These are phyloP conservation scores for Hippocampus abdominalis DNA, from an alignment of 2,113 vertebrate species.

Conservation along the genomic window DNA sequence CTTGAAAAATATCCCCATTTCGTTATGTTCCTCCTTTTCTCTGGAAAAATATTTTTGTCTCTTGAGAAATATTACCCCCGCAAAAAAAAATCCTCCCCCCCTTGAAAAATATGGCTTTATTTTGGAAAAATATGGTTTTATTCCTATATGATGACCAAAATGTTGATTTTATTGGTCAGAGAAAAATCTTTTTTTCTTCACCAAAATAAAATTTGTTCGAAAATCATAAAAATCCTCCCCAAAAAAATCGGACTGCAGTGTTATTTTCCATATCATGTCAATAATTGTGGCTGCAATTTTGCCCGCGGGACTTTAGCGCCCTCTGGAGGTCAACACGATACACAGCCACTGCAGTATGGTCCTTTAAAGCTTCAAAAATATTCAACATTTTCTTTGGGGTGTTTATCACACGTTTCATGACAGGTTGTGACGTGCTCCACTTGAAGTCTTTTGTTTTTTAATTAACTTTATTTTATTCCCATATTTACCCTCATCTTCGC, in stretches of 20 bases:
- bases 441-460: constrained; percentile 50
- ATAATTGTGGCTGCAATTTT: neutral
- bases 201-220: too few relatives aligned
- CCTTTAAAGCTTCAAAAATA: constrained; percentile 33
- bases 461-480: constrained; percentile 18
- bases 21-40: too few relatives aligned
- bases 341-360: constrained; percentile 29
- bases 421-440: constrained; percentile 44
- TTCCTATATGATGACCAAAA: too few relatives aligned
- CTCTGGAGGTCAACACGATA: too few relatives aligned
- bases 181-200: too few relatives aligned
- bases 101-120: too few relatives aligned
- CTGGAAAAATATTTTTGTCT: too few relatives aligned
- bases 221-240: too few relatives aligned
- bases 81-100: neutral
- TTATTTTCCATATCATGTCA: neutral
- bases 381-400: constrained; percentile 24
- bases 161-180: too few relatives aligned
- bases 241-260: too few relatives aligned
- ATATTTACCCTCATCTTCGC: constrained; percentile 32
- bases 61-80: neutral
- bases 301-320: neutral
- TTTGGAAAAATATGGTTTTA: too few relatives aligned
- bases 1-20: too few relatives aligned
- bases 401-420: constrained; percentile 16